Conservation (phyloP, 2,113 vertebrate genomes). For the Myanophis thanlyinensis region DNA sequence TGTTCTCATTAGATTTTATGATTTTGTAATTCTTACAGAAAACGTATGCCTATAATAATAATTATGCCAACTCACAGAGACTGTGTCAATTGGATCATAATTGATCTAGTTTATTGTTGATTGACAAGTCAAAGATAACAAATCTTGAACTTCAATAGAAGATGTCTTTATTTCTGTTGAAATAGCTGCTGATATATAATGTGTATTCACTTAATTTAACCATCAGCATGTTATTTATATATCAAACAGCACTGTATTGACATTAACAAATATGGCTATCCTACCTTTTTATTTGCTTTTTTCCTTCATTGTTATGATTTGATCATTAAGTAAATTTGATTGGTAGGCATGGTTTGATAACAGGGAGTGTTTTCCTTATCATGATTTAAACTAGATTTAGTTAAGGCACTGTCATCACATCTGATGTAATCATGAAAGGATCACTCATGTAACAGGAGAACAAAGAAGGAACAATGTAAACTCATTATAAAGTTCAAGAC, state of each 20-base stretch:
- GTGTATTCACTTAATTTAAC: background rate
- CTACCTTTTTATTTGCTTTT: background rate
- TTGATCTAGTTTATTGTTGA: background rate
- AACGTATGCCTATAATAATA: background rate
- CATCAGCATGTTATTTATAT: background rate
- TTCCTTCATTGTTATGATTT: background rate
- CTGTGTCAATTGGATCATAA: background rate
- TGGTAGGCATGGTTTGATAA: background rate
- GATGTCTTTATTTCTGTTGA: background rate
- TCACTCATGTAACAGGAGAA: background rate
- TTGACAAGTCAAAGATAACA: background rate
- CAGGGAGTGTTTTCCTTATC: background rate
- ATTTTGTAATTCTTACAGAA: background rate
- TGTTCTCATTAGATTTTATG: background rate
- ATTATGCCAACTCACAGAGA: background rate
- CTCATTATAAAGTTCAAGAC: background rate
- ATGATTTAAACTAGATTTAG: background rate
- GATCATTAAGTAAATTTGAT: slow-evolving; percentile 10
- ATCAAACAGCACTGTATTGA: background rate
- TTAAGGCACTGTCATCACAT: background rate
- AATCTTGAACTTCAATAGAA: background rate
- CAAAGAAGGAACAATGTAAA: background rate
- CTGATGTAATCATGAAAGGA: slow-evolving; percentile 3
- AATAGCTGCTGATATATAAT: background rate
- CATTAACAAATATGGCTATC: background rate